A percentile compares a stretch with the other conserved stretches of the same genome.
These are phyloP conservation scores for Cherax destructor DNA, from an alignment of 1,140 invertebrate genomes.

Conservation along the genomic window DNA sequence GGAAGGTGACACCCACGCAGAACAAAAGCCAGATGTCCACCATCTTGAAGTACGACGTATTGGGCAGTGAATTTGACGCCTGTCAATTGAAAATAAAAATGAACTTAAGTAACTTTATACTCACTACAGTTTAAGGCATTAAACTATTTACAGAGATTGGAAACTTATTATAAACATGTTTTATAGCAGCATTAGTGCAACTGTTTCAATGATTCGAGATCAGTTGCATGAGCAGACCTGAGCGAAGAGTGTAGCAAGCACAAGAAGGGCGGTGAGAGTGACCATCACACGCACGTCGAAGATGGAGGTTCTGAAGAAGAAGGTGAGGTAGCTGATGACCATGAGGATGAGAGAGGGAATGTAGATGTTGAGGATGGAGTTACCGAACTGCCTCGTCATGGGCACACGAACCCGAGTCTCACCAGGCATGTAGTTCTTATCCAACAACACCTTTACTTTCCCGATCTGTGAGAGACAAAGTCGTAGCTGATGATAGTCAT, in stretches of 20 bases:
- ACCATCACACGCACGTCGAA: constrained; percentile 56
- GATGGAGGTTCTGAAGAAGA: constrained; percentile 58
- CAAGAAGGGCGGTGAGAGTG: constrained; percentile 45
- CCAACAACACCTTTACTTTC: constrained; percentile 24
- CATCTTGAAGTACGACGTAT: constrained; percentile 49
- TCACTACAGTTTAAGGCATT: background rate
- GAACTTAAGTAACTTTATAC: background rate
- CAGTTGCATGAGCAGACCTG: constrained; percentile 17
- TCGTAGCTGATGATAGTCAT: too few species aligned
- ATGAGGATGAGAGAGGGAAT: constrained; percentile 57
- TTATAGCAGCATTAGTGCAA: background rate
- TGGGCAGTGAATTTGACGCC: constrained; percentile 31
- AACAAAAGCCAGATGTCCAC: constrained; percentile 44
- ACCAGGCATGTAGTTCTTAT: constrained; percentile 21
- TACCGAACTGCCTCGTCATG: constrained; percentile 42
- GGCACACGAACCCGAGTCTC: constrained; percentile 43
- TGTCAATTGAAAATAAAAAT: background rate
- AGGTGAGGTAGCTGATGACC: constrained; percentile 58
- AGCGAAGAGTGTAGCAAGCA: constrained; percentile 56
- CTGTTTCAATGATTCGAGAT: background rate
- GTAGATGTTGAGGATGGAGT: constrained; percentile 58
- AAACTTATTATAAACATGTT: background rate
- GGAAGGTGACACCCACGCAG: constrained; percentile 41
- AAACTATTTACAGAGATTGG: background rate
- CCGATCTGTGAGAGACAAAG: constrained; percentile 24